A percentile compares a stretch with the other conserved stretches of the same genome.
phyloP scores from a whole-genome alignment of 2,113 vertebrate species.

The Patagioenas fasciata region DNA sequence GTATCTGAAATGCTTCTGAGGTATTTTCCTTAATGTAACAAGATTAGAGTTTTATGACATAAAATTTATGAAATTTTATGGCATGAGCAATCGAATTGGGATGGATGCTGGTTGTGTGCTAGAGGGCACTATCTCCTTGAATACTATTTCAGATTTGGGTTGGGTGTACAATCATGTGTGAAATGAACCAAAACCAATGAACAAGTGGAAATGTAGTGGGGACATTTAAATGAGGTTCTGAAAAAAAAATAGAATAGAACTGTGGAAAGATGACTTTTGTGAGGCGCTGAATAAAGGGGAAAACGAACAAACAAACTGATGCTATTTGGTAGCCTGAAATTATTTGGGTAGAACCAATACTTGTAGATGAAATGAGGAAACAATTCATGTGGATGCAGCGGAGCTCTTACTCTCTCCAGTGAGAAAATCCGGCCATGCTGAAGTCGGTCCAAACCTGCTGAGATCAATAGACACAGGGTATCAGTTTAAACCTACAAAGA shows the following conservation, averaged over 20 bases:
- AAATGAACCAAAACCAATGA: not conserved
- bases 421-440: not conserved
- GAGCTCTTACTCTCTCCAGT: not conserved
- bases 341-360: not conserved
- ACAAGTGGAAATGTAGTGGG: not conserved
- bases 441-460: not conserved
- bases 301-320: not conserved
- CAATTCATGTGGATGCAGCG: not conserved
- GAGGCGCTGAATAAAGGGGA: not conserved
- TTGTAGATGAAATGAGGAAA: not conserved
- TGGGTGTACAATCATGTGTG: not conserved
- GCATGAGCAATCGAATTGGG: not conserved
- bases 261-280: not conserved
- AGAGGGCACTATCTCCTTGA: conserved; percentile 59
- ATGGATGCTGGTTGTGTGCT: conserved; percentile 21
- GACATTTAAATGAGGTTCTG: not conserved
- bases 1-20: conserved; percentile 57
- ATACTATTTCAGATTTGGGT: conserved; percentile 25
- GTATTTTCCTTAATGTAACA: conserved; percentile 60
- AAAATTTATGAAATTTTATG: conserved; percentile 46
- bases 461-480: not conserved
- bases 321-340: not conserved
- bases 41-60: conserved; percentile 57
- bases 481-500: not conserved
- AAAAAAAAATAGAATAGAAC: not conserved